Base-by-base conservation (phyloP, 2,888 invertebrate species). In the Argynnis bischoffii region DNA sequence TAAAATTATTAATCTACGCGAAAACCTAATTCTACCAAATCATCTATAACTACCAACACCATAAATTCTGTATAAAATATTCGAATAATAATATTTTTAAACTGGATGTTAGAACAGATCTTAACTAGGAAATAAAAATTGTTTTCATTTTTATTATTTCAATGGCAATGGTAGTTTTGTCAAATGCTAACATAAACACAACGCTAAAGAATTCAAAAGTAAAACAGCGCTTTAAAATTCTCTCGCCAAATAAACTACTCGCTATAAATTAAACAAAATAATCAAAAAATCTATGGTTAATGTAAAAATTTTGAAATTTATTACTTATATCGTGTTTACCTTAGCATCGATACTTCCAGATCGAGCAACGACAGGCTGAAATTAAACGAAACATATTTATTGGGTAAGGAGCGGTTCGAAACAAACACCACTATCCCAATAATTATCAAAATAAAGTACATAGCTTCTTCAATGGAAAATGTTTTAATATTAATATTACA, bases 301-400 rank as follows among this genome's bases (percentile, higher is more conserved):
- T 41, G 35, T 64, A 60, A 60, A 68, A 59, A 55, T n/a, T 41
- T 48, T 67, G 63, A 13, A 47, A 15, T 35, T 57, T 59, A 55
- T 16, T 48, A 63, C 51, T 57, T 55, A 60, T 64, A 57, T 72
- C 72, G 74, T 71, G 76, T 77, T 94, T 95, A 95, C 95, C 95
- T 95, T 94, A 79, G 94, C 94, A 90, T 95, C 95, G 89, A 94
- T 94, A 88, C 93, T 93, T 81, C 94, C 93, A 79, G 93, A 90
- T 79, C 93, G 93, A 81, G 91, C 92, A 78, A 90, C 83, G 85
- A 90, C 85, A 86, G 90, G 93, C 94, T 94, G 66, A 66, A 66
- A 66, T 94, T 93, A 85, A 94, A 93, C 83, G 84, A 84, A 59
- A 74, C 18, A 63, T 55, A 57, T 64, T 46, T 16, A 67, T 53